These are phyloP conservation scores for Acyrthosiphon pisum DNA, from an alignment of 1,140 invertebrate species.

Conservation along the genomic window DNA sequence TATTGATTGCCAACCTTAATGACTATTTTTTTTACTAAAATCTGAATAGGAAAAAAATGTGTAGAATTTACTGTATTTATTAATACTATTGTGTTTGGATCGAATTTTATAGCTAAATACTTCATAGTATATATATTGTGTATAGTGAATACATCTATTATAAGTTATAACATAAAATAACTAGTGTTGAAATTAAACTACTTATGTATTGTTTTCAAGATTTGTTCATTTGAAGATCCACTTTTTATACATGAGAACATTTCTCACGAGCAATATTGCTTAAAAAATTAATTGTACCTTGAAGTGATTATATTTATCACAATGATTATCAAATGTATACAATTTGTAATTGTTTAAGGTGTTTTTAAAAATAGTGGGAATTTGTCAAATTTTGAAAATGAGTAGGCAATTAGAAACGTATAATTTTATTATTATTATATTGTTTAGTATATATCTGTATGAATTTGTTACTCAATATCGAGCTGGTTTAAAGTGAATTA, in stretches of 20 bases:
- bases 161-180: background rate
- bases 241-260: background rate
- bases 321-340: background rate
- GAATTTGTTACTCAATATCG: background rate
- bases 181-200: background rate
- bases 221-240: constrained; percentile 13
- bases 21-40: background rate
- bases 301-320: background rate
- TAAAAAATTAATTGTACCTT: background rate
- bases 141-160: background rate
- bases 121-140: too few species aligned
- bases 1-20: background rate
- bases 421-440: background rate
- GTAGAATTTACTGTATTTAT: too few species aligned
- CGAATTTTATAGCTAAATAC: too few species aligned
- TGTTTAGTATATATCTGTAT: background rate
- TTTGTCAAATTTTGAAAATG: background rate
- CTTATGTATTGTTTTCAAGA: background rate
- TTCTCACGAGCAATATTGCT: background rate
- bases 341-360: background rate
- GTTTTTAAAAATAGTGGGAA: background rate
- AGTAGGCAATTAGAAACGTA: background rate
- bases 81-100: too few species aligned
- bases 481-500: background rate
- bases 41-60: background rate